phyloP scores from a whole-genome alignment of 1,140 invertebrate species.

The Stegodyphus mimosarum region DNA sequence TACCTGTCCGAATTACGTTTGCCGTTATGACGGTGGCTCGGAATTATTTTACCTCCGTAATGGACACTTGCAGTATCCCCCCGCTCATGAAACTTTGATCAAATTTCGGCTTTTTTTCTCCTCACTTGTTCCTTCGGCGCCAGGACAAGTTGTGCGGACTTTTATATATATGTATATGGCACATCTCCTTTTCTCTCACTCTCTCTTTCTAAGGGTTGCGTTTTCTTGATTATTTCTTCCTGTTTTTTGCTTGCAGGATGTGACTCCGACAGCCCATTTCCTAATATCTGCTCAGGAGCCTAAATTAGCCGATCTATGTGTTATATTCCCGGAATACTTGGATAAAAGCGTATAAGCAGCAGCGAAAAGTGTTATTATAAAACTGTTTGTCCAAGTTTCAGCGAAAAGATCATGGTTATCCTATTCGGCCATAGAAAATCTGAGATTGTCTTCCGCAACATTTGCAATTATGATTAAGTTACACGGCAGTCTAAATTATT shows the following conservation, averaged over 20 bases:
- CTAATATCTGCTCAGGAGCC: no score
- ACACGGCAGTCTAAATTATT: no score
- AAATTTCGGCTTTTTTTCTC: constrained; percentile 37
- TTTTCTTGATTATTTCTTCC: background rate
- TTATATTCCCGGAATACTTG: no score
- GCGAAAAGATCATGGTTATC: no score
- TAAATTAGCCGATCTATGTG: no score
- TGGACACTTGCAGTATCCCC: constrained; percentile 39
- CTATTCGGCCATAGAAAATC: no score
- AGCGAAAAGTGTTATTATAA: no score
- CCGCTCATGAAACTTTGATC: constrained; percentile 57
- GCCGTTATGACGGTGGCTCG: constrained; percentile 57
- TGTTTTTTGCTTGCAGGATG: background rate
- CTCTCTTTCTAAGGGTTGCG: background rate
- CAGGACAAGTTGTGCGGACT: background rate
- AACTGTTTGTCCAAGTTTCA: no score
- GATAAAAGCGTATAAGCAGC: no score
- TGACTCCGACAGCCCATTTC: background rate
- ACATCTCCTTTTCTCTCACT: background rate
- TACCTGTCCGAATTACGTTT: constrained; percentile 60
- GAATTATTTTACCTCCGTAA: constrained; percentile 61
- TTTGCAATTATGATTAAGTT: no score
- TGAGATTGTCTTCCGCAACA: no score
- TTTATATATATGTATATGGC: background rate
- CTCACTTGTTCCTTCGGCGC: background rate